Conservation (phyloP, 2,888 invertebrate species). For the Lutraria lutraria region DNA sequence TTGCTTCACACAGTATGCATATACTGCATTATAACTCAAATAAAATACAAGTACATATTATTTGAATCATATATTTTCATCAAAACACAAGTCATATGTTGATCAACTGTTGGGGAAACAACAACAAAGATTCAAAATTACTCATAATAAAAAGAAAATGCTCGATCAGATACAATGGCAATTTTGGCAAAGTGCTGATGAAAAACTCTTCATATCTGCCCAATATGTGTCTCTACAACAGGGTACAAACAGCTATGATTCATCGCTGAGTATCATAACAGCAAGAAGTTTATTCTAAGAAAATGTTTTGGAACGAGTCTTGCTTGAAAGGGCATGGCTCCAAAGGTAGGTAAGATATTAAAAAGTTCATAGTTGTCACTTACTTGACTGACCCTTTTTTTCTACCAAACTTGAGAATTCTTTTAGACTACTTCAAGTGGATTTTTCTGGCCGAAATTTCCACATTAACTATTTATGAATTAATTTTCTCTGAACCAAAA, state of each 20-base stretch:
- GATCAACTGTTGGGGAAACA: background rate
- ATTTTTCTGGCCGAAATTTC: too few relatives aligned
- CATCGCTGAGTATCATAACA: background rate
- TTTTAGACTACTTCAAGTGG: too few relatives aligned
- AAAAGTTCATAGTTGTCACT: too few relatives aligned
- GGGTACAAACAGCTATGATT: background rate
- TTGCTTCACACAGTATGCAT: too few relatives aligned
- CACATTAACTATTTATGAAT: too few relatives aligned
- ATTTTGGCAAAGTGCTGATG: background rate
- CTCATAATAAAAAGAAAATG: background rate
- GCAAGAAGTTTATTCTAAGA: background rate
- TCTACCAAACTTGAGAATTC: too few relatives aligned
- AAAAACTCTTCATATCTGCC: background rate
- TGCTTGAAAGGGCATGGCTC: slow-evolving; percentile 2
- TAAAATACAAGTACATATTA: too few relatives aligned
- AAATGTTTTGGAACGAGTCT: background rate
- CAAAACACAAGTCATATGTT: background rate
- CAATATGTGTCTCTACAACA: background rate
- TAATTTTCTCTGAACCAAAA: too few relatives aligned
- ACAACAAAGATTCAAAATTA: background rate
- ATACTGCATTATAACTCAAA: too few relatives aligned
- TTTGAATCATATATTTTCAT: background rate
- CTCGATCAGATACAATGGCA: background rate
- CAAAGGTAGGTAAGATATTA: background rate
- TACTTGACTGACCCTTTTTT: too few relatives aligned